Evolutionary conservation across 2,888 invertebrate species (phyloP).

Genomic region (Rhagophthalmus giganteus): DNA sequence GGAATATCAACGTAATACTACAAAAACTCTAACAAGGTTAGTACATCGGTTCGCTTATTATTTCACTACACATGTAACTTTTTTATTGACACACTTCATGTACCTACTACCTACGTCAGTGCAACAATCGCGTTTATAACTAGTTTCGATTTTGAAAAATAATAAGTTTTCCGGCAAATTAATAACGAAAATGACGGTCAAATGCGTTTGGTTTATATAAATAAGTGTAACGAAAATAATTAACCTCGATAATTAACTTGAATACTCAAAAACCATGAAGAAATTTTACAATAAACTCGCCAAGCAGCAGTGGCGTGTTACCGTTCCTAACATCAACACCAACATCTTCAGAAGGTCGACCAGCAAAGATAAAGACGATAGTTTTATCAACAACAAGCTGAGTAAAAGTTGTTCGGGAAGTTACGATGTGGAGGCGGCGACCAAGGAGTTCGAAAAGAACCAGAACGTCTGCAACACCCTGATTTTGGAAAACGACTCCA

Average conservation of each 20-base stretch:
- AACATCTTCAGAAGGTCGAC: slow-evolving; percentile 42
- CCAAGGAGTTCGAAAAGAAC: slow-evolving; percentile 42
- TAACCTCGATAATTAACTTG: slow-evolving; percentile 19
- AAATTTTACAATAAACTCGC: slow-evolving; percentile 52
- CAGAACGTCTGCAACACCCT: slow-evolving; percentile 29
- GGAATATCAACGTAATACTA: slow-evolving; percentile 1
- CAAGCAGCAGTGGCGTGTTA: slow-evolving; percentile 53
- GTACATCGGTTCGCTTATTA: slow-evolving; percentile 14
- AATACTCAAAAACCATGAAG: slow-evolving; percentile 44
- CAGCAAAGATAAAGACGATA: slow-evolving; percentile 34
- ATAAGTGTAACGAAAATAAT: slow-evolving; percentile 10
- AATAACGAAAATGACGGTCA: too few species aligned
- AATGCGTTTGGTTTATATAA: too few species aligned
- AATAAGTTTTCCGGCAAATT: too few species aligned
- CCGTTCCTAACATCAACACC: slow-evolving; percentile 49
- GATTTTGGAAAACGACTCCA: slow-evolving; percentile 31
- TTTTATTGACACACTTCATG: slow-evolving; percentile 21
- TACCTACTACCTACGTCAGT: too few species aligned
- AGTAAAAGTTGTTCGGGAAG: slow-evolving; percentile 46
- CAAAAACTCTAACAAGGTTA: slow-evolving; percentile 9
- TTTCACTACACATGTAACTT: slow-evolving; percentile 15
- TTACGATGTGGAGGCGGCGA: slow-evolving; percentile 51
- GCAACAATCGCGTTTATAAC: slow-evolving; percentile 6
- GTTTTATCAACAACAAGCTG: too few species aligned
- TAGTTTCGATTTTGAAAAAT: too few species aligned